phyloP scores from a whole-genome alignment of 2,797 vertebrate species.

The Chaetodon trifasciatus region DNA sequence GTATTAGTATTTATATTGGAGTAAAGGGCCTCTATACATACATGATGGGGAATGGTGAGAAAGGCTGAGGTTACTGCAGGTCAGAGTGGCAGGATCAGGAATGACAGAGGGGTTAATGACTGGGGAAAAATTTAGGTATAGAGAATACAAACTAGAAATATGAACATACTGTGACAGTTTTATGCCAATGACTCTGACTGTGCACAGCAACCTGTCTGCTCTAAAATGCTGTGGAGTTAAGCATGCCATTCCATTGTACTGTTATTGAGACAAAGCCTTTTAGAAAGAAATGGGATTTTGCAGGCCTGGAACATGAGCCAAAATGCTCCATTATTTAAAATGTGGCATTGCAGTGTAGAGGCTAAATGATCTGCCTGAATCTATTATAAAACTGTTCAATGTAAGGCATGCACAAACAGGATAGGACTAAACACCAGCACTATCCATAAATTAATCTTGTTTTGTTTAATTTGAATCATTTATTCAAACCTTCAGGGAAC shows the following conservation, averaged over 20 bases:
- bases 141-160: not conserved
- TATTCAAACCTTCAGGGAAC: not conserved
- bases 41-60: not conserved
- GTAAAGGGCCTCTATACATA: no score
- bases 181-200: not conserved
- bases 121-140: not conserved
- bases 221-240: not conserved
- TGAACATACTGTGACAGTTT: not conserved
- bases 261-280: not conserved
- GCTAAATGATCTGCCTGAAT: not conserved
- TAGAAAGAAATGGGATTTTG: not conserved
- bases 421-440: not conserved
- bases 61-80: not conserved
- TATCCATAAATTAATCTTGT: not conserved
- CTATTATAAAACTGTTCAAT: not conserved
- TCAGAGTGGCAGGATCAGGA: not conserved
- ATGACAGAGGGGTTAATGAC: not conserved
- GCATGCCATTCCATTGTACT: not conserved
- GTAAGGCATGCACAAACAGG: not conserved
- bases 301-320: not conserved
- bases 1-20: no score
- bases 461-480: slow-evolving; percentile 10
- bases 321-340: slow-evolving; percentile 5
- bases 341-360: not conserved
- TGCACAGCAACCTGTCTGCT: slow-evolving; percentile 12